Evolutionary conservation across 2,113 vertebrate genomes (phyloP), one percentile per base, ranked within the genome.

Genomic region (Isurus oxyrinchus): DNA sequence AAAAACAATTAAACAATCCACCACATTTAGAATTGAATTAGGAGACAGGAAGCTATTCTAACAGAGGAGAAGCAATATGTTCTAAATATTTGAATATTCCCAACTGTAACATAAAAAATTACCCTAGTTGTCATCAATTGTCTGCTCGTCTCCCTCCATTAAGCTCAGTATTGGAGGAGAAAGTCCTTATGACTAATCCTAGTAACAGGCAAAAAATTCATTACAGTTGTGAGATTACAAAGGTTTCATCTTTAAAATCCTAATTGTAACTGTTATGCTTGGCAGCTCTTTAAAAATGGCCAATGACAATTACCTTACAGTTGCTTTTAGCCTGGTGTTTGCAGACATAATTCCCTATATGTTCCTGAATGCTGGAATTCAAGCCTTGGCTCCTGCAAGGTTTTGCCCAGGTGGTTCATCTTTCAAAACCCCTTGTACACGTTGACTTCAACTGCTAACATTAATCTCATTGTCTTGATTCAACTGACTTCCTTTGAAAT

Each of bases 21-120:
- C 21, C n/a, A 49, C 23, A 67, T 11, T 40, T 94, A n/a, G 35
- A 21, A 63, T 14, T 63, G 35, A 40, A 94, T 63, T 94, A 57
- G 53, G 6, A 91, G 55, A 16, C 55, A 91, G 44, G 66, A 95
- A 69, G 40, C 7, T 67, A 67, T 69, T 69, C 69, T 27, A 69
- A 69, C 94, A 95, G 21, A 94, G 91, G 59, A 67, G 7, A 44
- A 35, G 25, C 94, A 95, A 72, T 66, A 49, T 53, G 21, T 8
- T 95, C 49, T 95, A 49, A 95, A 27, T 3, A 91, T 44, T 40
- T 95, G 93, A 91, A n/a, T 84, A 93, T 57, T n/a, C 88, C 55
- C 63, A 27, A 25, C 63, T 2, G 8, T 59, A 69, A 0, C 40
- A 40, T 49, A 53, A 66, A 95, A 95, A 25, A 72, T 95, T 44